These are phyloP conservation scores for Microctonus aethiopoides DNA, from an alignment of 2,888 invertebrate species.

Conservation along the genomic window DNA sequence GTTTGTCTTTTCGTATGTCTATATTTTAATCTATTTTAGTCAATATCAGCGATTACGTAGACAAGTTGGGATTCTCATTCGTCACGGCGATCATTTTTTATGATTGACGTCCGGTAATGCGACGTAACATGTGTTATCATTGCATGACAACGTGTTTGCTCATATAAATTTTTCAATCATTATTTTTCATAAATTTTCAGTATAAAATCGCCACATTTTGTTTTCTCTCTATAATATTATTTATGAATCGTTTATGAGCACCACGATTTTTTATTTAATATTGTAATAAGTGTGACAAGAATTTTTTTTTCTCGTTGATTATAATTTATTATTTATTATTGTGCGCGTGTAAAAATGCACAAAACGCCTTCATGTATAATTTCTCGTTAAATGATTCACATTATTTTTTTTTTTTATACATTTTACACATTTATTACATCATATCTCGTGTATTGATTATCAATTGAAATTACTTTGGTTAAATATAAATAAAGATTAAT, in stretches of 20 bases:
- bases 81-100: constrained; percentile 14
- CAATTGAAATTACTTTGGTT: constrained; percentile 2
- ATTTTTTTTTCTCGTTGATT: not conserved
- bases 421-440: no score
- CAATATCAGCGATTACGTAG: constrained; percentile 25
- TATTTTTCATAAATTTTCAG: constrained; percentile 11
- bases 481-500: not conserved
- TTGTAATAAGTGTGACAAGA: no score
- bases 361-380: not conserved
- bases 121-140: constrained; percentile 13
- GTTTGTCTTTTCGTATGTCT: not conserved
- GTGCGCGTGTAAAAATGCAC: not conserved
- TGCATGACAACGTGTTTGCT: not conserved
- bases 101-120: constrained; percentile 18
- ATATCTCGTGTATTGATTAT: not conserved
- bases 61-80: constrained; percentile 2
- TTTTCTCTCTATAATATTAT: not conserved
- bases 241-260: not conserved
- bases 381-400: constrained; percentile 1
- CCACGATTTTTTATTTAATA: not conserved
- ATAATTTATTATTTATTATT: not conserved
- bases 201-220: not conserved
- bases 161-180: not conserved
- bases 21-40: constrained; percentile 24
- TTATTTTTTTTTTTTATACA: not conserved